phyloP scores from a whole-genome alignment of 1,140 invertebrate genomes.

The Tetramorium alpestre region DNA sequence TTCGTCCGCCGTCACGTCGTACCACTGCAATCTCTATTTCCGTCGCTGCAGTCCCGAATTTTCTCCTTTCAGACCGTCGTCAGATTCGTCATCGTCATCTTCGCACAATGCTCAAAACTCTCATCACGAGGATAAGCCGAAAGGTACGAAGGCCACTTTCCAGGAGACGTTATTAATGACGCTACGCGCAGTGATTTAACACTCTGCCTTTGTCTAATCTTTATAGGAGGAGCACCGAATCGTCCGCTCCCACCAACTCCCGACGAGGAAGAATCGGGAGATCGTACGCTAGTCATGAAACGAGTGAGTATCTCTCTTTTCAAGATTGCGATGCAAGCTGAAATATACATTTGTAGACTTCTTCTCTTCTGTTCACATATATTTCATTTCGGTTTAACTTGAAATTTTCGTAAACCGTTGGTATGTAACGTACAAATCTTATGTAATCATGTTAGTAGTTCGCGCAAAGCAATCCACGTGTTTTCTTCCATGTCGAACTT shows the following conservation, averaged over 20 bases:
- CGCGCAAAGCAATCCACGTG: conserved; percentile 47
- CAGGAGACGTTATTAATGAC: background rate
- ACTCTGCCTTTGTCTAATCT: conserved; percentile 5
- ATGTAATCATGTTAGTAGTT: conserved; percentile 66
- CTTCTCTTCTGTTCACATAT: conserved; percentile 58
- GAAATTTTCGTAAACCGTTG: conserved; percentile 67
- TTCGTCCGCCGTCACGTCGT: conserved; percentile 65
- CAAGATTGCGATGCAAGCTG: conserved; percentile 70
- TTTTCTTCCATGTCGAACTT: conserved; percentile 25
- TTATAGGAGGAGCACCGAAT: conserved; percentile 91
- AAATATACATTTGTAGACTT: conserved; percentile 68
- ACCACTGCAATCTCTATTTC: conserved; percentile 64
- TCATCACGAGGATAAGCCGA: conserved; percentile 86
- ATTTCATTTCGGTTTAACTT: conserved; percentile 64
- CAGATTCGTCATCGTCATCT: conserved; percentile 82
- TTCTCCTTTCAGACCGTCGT: conserved; percentile 91
- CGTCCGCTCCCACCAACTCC: conserved; percentile 97
- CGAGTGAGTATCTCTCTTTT: conserved; percentile 88
- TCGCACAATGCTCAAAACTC: conserved; percentile 84
- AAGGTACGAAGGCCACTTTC: conserved; percentile 71
- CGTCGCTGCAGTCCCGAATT: conserved; percentile 89
- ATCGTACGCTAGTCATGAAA: conserved; percentile 95
- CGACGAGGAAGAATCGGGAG: conserved; percentile 94
- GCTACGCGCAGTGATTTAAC: conserved; percentile 22
- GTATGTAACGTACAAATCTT: conserved; percentile 69